Evolutionary conservation across 2,888 invertebrate genomes (phyloP).

Genomic region (Platycheirus rosarum): DNA sequence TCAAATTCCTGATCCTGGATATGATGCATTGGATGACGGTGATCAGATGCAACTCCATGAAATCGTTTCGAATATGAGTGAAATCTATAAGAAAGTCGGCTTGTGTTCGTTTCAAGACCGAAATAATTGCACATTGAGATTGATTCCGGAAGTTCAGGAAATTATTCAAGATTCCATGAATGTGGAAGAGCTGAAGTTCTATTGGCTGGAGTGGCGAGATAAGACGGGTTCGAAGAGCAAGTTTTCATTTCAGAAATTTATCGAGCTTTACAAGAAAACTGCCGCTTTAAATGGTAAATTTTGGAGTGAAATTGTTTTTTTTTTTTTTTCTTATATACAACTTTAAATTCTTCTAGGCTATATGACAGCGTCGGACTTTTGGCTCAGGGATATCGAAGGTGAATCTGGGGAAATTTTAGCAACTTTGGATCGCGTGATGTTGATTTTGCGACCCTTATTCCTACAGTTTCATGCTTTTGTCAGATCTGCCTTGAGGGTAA

Average conservation of each 20-base stretch:
- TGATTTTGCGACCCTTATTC: slow-evolving; percentile 77
- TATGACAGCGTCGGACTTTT: slow-evolving; percentile 85
- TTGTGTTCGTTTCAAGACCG: slow-evolving; percentile 87
- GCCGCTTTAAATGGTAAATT: slow-evolving; percentile 78
- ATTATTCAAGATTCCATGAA: slow-evolving; percentile 77
- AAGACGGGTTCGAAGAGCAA: slow-evolving; percentile 77
- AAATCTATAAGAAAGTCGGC: slow-evolving; percentile 88
- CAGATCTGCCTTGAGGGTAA: slow-evolving; percentile 77
- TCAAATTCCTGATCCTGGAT: slow-evolving; percentile 88
- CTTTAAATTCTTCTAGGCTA: slow-evolving; percentile 29
- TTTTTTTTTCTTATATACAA: neutral
- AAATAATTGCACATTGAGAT: slow-evolving; percentile 86
- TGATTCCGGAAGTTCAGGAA: slow-evolving; percentile 85
- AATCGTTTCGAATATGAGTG: slow-evolving; percentile 88
- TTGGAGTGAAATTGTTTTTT: neutral
- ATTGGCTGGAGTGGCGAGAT: slow-evolving; percentile 80
- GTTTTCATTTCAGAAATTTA: slow-evolving; percentile 77
- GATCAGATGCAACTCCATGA: slow-evolving; percentile 85
- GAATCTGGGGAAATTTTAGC: slow-evolving; percentile 76
- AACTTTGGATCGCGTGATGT: slow-evolving; percentile 77
- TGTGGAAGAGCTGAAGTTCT: slow-evolving; percentile 79
- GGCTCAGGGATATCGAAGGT: slow-evolving; percentile 87
- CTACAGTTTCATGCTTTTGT: slow-evolving; percentile 81
- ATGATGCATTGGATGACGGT: slow-evolving; percentile 87
- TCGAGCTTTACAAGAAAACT: slow-evolving; percentile 79